Evolutionary conservation across 1,140 invertebrate species (phyloP).

Genomic region (Arion vulgaris): DNA sequence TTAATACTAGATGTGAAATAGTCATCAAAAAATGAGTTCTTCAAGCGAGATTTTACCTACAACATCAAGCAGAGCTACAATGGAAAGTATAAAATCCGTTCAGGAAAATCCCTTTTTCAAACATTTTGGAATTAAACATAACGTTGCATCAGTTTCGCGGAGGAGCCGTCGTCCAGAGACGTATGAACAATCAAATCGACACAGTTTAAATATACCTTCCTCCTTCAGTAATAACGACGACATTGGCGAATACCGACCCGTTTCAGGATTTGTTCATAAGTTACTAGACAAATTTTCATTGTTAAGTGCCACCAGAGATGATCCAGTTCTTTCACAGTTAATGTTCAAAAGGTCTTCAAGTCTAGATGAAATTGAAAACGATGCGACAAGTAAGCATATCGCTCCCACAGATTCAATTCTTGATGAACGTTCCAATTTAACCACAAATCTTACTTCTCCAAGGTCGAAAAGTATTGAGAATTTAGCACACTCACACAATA

Average conservation of each 20-base stretch:
- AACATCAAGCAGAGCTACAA: background rate
- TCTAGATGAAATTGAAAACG: conserved; percentile 56
- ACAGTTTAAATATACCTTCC: no score
- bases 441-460: background rate
- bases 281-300: conserved; percentile 63
- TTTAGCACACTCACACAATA: background rate
- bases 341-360: conserved; percentile 59
- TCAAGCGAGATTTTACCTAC: background rate
- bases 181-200: background rate
- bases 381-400: background rate
- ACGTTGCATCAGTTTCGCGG: background rate
- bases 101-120: conserved; percentile 48
- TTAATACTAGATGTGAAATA: no score
- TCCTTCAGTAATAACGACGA: conserved; percentile 24
- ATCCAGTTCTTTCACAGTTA: no score
- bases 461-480: conserved; percentile 14
- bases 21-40: no score
- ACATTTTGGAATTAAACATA: conserved; percentile 38
- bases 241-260: conserved; percentile 61
- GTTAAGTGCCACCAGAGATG: conserved; percentile 47
- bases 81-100: conserved; percentile 42
- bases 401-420: background rate
- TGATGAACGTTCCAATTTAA: background rate
- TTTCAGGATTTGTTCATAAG: conserved; percentile 69
- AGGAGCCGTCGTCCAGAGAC: background rate